These are phyloP conservation scores for Luscinia luscinia DNA, from an alignment of 2,797 vertebrate species.

Conservation along the genomic window DNA sequence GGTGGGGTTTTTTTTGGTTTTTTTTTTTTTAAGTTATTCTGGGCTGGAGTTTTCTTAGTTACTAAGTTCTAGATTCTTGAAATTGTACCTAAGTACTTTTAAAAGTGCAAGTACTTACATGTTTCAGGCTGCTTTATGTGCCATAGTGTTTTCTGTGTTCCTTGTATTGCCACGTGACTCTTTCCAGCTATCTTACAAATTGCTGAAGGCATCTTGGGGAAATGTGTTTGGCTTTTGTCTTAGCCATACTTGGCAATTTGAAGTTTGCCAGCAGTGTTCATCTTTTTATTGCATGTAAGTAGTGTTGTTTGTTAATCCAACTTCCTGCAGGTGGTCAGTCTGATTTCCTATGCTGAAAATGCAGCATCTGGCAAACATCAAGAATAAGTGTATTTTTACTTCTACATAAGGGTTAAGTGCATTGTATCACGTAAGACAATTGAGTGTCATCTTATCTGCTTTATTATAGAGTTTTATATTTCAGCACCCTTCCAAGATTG, in stretches of 20 bases:
- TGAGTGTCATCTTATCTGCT: background rate
- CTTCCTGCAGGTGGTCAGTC: background rate
- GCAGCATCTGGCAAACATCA: background rate
- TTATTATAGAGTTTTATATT: background rate
- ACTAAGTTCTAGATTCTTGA: background rate
- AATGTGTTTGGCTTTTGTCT: background rate
- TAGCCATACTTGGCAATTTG: background rate
- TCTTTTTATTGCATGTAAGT: background rate
- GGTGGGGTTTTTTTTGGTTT: no score
- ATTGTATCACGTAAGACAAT: accelerated
- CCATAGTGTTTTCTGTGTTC: background rate
- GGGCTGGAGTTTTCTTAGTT: background rate
- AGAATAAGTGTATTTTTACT: background rate
- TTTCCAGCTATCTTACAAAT: background rate
- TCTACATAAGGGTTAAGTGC: background rate
- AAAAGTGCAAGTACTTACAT: background rate
- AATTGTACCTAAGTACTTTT: background rate
- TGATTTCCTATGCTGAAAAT: background rate
- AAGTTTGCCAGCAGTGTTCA: background rate
- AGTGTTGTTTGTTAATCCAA: background rate
- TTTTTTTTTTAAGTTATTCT: background rate
- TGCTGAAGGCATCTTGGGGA: background rate
- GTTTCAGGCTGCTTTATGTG: background rate
- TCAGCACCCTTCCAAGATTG: background rate
- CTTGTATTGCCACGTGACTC: background rate